phyloP scores from a whole-genome alignment of 2,797 vertebrate species.

The Schizothorax lantsangensis region DNA sequence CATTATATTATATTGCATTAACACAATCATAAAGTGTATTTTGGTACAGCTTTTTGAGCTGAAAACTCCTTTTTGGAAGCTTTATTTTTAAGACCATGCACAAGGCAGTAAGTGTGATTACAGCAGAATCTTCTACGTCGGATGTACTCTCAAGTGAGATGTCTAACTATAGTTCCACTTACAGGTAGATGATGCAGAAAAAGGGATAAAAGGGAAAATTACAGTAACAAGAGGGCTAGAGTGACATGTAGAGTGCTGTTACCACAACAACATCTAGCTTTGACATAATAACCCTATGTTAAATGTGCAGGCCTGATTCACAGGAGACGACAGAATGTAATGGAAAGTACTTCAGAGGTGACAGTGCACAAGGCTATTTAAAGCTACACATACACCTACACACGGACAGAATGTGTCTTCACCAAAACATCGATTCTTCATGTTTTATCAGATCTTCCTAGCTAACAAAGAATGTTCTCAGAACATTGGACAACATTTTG shows the following conservation, averaged over 20 bases:
- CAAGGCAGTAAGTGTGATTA: neutral
- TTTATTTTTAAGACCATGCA: neutral
- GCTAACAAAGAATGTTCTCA: too few relatives aligned
- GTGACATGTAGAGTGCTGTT: neutral
- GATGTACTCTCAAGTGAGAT: neutral
- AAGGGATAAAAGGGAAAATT: neutral
- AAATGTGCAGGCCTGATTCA: neutral
- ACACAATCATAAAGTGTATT: neutral
- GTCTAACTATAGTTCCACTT: neutral
- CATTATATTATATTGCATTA: neutral
- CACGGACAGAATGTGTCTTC: neutral
- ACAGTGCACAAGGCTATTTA: neutral
- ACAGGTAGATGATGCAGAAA: neutral
- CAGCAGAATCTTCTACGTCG: neutral
- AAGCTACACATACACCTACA: neutral
- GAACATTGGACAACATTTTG: too few relatives aligned
- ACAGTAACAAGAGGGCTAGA: neutral
- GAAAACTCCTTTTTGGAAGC: neutral
- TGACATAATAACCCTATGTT: neutral
- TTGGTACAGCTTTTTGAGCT: neutral
- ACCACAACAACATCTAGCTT: neutral
- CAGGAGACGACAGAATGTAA: neutral
- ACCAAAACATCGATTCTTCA: neutral
- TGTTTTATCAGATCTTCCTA: too few relatives aligned
- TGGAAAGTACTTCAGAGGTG: slow-evolving; percentile 1